A percentile compares a stretch with the other conserved stretches of the same genome.
Conservation (phyloP, 2,888 invertebrate species). For the Caenorhabditis angaria region DNA sequence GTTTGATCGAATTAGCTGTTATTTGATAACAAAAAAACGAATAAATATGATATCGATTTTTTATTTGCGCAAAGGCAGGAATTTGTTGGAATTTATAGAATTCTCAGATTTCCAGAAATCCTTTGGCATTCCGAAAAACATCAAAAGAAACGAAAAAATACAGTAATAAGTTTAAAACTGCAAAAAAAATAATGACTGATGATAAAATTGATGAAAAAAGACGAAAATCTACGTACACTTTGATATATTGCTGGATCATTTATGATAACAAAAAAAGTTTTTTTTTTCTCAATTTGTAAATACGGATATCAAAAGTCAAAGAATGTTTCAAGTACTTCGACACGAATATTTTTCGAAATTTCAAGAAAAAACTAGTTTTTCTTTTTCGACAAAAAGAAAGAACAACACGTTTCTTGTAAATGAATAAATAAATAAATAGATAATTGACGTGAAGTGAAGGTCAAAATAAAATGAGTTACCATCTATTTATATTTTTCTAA, state of each 20-base stretch:
- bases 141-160: too few species aligned
- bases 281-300: not conserved
- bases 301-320: not conserved
- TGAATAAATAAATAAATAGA: conserved; percentile 8
- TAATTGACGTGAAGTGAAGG: conserved; percentile 11
- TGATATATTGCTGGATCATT: not conserved
- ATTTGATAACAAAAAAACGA: not conserved
- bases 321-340: not conserved
- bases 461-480: not conserved
- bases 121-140: too few species aligned
- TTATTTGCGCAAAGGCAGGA: not conserved
- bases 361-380: conserved; percentile 7
- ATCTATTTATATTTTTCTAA: not conserved
- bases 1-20: conserved; percentile 7
- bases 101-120: too few species aligned
- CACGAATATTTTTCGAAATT: not conserved
- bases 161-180: not conserved
- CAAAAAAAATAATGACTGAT: not conserved
- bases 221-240: not conserved
- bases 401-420: conserved; percentile 9
- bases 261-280: not conserved
- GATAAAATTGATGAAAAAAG: not conserved
- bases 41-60: not conserved
- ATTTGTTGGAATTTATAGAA: too few species aligned
- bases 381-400: not conserved